phyloP scores from a whole-genome alignment of 1,140 invertebrate genomes.

The Drosophila ficusphila region DNA sequence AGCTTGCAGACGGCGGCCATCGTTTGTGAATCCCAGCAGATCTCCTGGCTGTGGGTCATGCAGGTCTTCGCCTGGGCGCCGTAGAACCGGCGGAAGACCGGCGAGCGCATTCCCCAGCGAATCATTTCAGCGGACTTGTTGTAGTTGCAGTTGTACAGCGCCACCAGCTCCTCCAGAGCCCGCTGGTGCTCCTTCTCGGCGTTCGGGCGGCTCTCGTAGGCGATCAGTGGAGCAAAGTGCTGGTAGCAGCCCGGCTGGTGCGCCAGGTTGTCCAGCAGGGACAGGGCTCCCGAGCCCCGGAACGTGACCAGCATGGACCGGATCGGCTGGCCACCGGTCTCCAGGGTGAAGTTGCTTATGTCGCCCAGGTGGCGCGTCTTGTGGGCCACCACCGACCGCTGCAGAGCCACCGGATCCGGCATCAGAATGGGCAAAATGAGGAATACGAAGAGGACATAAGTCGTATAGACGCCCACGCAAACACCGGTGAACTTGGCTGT shows the following conservation, averaged over 20 bases:
- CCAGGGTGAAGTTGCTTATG: conserved; percentile 44
- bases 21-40: conserved; percentile 44
- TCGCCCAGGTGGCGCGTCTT: conserved; percentile 35
- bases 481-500: conserved; percentile 49
- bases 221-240: conserved; percentile 53
- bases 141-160: conserved; percentile 53
- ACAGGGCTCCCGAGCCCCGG: conserved; percentile 54
- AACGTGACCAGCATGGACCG: conserved; percentile 63
- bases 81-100: conserved; percentile 52
- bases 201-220: conserved; percentile 12
- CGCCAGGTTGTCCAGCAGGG: conserved; percentile 44
- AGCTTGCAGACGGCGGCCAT: conserved; percentile 56
- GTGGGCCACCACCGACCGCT: conserved; percentile 21
- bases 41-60: conserved; percentile 16
- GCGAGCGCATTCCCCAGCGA: conserved; percentile 21
- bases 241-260: conserved; percentile 58
- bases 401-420: conserved; percentile 43
- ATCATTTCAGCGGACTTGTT: conserved; percentile 48
- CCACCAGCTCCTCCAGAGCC: conserved; percentile 30
- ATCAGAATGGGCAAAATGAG: conserved; percentile 49
- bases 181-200: background rate
- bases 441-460: conserved; percentile 54
- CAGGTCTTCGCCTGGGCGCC: conserved; percentile 52
- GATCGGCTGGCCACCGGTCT: conserved; percentile 40
- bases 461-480: conserved; percentile 51